phyloP scores from a whole-genome alignment of 2,888 invertebrate species.

The Mycalesis mineus region DNA sequence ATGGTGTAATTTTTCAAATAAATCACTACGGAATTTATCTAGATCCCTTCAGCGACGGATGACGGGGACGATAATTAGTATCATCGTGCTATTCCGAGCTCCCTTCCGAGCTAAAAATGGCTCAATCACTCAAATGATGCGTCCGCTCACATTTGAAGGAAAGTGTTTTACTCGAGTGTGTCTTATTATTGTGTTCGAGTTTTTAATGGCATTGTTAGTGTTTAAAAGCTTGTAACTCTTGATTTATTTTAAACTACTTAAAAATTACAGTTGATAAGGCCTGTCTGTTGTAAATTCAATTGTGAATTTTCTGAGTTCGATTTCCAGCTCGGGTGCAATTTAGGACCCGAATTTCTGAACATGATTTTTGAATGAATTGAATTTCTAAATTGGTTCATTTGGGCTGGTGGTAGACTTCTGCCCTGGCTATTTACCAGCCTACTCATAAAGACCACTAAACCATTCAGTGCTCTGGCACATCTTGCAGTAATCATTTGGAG shows the following conservation, averaged over 20 bases:
- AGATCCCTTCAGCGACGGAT: constrained; percentile 41
- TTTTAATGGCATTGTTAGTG: constrained; percentile 13
- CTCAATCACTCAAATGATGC: constrained; percentile 69
- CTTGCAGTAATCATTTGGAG: too few species aligned
- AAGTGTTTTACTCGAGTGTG: constrained; percentile 7
- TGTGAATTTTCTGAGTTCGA: too few species aligned
- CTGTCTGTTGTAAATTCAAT: too few species aligned
- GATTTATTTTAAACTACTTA: not conserved
- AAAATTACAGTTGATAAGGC: not conserved
- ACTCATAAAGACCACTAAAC: too few species aligned
- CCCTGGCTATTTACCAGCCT: too few species aligned
- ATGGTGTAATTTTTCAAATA: constrained; percentile 40
- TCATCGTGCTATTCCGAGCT: constrained; percentile 65
- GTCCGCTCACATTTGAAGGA: constrained; percentile 21
- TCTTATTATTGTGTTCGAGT: constrained; percentile 4
- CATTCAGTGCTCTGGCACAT: too few species aligned
- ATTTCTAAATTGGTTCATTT: too few species aligned
- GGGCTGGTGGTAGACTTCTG: too few species aligned
- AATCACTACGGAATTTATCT: constrained; percentile 47
- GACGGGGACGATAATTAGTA: constrained; percentile 71
- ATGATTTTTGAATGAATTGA: too few species aligned
- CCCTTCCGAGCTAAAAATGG: constrained; percentile 70
- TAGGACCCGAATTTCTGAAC: too few species aligned
- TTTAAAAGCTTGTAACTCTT: constrained; percentile 5
- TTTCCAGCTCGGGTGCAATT: too few species aligned